A percentile compares a stretch with the other conserved stretches of the same genome.
Evolutionary conservation across 2,888 invertebrate species (phyloP).

Genomic region (Drosophila picticornis): DNA sequence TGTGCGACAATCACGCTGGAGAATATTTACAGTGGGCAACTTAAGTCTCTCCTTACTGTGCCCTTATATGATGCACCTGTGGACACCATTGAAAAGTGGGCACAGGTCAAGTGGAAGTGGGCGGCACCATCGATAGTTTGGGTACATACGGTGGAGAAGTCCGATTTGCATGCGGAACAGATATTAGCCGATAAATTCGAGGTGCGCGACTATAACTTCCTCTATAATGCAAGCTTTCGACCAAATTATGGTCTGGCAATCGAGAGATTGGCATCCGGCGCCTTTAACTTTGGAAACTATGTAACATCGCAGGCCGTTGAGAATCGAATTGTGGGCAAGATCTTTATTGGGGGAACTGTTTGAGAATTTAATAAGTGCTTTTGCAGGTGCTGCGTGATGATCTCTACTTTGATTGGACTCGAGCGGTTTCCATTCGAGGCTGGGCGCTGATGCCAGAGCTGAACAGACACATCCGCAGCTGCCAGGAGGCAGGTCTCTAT

Average conservation of each 20-base stretch:
- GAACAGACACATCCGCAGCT: conserved; percentile 76
- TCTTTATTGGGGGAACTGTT: background rate
- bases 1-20: conserved; percentile 83
- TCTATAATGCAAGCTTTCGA: conserved; percentile 79
- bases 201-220: conserved; percentile 71
- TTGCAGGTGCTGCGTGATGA: conserved; percentile 81
- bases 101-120: conserved; percentile 81
- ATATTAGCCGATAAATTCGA: conserved; percentile 76
- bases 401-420: conserved; percentile 83
- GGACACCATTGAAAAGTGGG: conserved; percentile 81
- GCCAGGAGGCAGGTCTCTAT: conserved; percentile 81
- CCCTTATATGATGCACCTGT: conserved; percentile 80
- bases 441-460: conserved; percentile 82
- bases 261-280: conserved; percentile 80
- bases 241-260: conserved; percentile 81
- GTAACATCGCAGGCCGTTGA: conserved; percentile 74
- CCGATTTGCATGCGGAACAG: conserved; percentile 78
- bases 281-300: conserved; percentile 78
- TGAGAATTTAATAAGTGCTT: background rate
- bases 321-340: conserved; percentile 75
- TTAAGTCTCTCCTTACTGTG: conserved; percentile 83
- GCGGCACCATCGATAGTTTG: conserved; percentile 82
- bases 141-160: conserved; percentile 77
- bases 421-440: conserved; percentile 82
- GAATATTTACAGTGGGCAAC: conserved; percentile 83